Conservation (phyloP, 2,888 invertebrate genomes). For the Eilema depressum region DNA sequence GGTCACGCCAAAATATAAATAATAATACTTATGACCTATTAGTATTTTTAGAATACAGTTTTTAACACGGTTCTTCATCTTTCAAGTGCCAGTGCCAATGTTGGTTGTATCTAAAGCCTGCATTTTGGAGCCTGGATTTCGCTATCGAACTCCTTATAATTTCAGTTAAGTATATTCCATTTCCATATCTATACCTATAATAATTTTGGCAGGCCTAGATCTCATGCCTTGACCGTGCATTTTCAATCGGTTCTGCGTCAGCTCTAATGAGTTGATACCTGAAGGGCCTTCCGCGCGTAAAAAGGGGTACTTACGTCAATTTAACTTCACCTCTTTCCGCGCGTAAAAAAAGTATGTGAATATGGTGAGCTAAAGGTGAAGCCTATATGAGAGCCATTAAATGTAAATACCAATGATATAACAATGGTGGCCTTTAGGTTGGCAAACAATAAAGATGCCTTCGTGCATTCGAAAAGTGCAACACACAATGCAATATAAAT, state of each 20-base stretch:
- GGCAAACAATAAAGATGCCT: not conserved
- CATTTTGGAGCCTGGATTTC: not conserved
- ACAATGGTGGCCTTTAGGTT: not conserved
- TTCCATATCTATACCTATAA: no score
- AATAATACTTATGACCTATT: not conserved
- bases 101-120: not conserved
- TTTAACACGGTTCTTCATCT: not conserved
- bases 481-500: conserved; percentile 32
- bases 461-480: not conserved
- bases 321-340: no score
- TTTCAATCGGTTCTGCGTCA: no score
- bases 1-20: not conserved
- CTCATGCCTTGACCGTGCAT: no score
- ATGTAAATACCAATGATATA: no score
- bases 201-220: no score
- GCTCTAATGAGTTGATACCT: no score
- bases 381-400: not conserved
- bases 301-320: no score
- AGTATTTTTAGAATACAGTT: not conserved
- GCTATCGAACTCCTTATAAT: not conserved
- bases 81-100: not conserved
- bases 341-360: no score
- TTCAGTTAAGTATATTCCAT: no score
- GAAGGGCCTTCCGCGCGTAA: no score
- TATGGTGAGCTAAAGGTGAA: not conserved